Conservation (phyloP, 2,113 vertebrate genomes). For the Lophotis ruficrista region DNA sequence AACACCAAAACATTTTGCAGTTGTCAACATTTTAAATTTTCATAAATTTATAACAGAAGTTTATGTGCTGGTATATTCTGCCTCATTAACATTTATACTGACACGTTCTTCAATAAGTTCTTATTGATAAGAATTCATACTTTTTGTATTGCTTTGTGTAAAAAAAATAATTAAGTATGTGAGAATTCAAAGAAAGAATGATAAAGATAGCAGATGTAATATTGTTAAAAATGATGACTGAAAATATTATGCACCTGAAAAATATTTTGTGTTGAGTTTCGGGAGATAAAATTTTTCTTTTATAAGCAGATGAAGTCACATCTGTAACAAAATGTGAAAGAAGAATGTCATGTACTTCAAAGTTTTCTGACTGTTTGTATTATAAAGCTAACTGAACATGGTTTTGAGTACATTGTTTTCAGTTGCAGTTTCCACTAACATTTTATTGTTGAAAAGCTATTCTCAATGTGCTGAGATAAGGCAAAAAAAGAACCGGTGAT, state of each 20-base stretch:
- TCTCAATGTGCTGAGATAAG: constrained; percentile 4
- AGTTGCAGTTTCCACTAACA: neutral
- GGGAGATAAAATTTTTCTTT: neutral
- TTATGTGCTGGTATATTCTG: neutral
- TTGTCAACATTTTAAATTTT: neutral
- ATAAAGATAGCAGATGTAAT: neutral
- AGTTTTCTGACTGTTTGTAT: neutral
- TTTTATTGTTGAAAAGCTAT: constrained; percentile 28
- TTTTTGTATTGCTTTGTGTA: neutral
- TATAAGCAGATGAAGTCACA: neutral
- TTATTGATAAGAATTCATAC: neutral
- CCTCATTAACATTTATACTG: neutral
- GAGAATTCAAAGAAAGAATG: neutral
- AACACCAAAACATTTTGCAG: neutral
- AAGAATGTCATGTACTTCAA: neutral
- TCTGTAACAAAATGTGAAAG: neutral
- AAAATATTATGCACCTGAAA: neutral
- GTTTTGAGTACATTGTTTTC: neutral
- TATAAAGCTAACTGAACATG: neutral
- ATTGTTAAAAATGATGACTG: neutral
- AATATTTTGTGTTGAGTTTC: neutral
- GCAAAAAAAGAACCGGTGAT: neutral
- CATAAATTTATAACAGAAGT: neutral
- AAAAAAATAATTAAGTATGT: neutral
- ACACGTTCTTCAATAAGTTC: neutral